phyloP scores from a whole-genome alignment of 2,113 vertebrate species.

The Chrysochloris asiatica region DNA sequence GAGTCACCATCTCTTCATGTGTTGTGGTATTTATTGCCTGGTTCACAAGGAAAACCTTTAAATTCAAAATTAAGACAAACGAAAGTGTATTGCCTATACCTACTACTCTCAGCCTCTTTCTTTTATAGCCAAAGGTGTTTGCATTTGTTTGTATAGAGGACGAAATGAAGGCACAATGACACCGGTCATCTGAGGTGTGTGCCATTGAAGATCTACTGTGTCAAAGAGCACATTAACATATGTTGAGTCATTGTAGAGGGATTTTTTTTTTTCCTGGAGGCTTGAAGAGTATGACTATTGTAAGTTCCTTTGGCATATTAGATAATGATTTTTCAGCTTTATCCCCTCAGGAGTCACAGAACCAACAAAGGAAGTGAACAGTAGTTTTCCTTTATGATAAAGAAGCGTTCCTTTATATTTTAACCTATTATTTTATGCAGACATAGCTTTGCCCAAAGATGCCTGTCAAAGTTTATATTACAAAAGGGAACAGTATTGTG shows the following conservation, averaged over 20 bases:
- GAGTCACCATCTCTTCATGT: background rate
- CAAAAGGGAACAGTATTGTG: background rate
- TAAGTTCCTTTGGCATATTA: background rate
- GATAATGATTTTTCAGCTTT: slow-evolving; percentile 29
- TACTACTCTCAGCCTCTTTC: background rate
- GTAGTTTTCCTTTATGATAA: background rate
- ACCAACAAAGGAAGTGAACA: background rate
- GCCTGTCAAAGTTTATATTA: background rate
- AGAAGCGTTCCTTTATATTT: background rate
- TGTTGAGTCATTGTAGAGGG: background rate
- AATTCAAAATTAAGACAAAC: background rate
- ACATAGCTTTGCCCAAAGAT: background rate
- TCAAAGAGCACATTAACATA: background rate
- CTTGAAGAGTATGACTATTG: no score
- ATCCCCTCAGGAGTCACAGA: background rate
- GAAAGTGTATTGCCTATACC: background rate
- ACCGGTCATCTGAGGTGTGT: background rate
- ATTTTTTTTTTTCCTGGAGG: background rate
- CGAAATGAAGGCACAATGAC: background rate
- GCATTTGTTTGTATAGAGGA: background rate
- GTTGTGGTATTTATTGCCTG: background rate
- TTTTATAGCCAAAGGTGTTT: background rate
- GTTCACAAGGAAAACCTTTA: background rate
- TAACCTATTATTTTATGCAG: background rate
- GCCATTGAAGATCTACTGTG: background rate